These are phyloP conservation scores for Acanthornis magna DNA, from an alignment of 2,797 vertebrate genomes.

Conservation along the genomic window DNA sequence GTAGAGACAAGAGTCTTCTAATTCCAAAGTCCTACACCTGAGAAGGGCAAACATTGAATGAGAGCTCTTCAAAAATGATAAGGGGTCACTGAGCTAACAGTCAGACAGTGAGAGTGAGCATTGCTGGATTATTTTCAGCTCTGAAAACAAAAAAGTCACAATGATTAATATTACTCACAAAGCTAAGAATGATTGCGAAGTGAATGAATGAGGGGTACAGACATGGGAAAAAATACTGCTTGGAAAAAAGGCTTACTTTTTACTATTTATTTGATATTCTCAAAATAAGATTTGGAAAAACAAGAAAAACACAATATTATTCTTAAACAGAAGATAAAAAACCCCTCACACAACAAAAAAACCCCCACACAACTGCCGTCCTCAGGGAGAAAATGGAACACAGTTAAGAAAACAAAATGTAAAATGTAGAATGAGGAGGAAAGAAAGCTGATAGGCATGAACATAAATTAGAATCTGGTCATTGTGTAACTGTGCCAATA, in stretches of 20 bases:
- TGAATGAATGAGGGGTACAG: not conserved
- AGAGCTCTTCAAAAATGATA: not conserved
- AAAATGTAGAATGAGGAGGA: not conserved
- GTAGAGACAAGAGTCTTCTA: not conserved
- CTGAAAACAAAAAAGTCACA: not conserved
- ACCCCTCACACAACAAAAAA: not conserved
- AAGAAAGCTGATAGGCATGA: not conserved
- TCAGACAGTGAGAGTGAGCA: not conserved
- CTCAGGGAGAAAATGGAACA: not conserved
- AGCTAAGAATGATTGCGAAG: not conserved
- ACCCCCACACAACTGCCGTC: fast-evolving
- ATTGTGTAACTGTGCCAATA: not conserved
- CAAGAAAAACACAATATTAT: not conserved
- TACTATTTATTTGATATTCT: not conserved
- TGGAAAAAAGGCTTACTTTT: not conserved
- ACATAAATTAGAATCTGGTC: not conserved
- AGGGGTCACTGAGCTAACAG: not conserved
- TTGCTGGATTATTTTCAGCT: not conserved
- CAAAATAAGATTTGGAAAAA: not conserved
- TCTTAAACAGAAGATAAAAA: not conserved
- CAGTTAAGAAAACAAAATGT: not conserved
- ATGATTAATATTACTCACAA: not conserved
- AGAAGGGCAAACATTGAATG: not conserved
- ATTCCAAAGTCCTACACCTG: not conserved
- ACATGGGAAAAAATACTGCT: not conserved